Base-by-base conservation (phyloP, 1,140 invertebrate species). In the Stenopsyche tienmushanensis region DNA sequence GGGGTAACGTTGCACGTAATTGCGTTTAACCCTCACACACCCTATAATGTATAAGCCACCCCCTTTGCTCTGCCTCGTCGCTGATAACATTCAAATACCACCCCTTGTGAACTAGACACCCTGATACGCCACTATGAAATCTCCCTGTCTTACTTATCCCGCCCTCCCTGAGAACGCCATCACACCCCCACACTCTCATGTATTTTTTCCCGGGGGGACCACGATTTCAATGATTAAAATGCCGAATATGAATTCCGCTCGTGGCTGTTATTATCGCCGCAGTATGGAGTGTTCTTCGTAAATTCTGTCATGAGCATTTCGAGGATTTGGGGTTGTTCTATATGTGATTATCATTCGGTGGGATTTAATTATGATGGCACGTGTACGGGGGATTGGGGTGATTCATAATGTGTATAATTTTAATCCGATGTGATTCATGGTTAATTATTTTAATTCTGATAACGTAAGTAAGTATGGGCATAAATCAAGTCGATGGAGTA, bases 31-130 rank as follows among this genome's bases (percentile, higher is more conserved):
- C 34, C 63, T 23, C 41, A 58, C 63, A 50, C 62, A 52, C 62
- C 49, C 7, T 41, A 62, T n/a, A n/a, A n/a, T n/a, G n/a, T n/a
- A n/a, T 50, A 50, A 25, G 41, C 57, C 34, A 10, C 34, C 53
- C 42, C 21, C 49, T 20, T 18, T 8, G 57, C 44, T 34, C 65
- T 42, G 49, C 50, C 65, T 26, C 39, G 41, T 26, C 15, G 55
- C 66, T 64, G 66, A 68, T 68, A 68, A 68, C 62, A 54, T 68
- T 68, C 62, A 59, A 68, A 68, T 68, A 53, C 45, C 47, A 25
- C 26, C 60, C 62, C 34, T 49, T 15, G 39, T 13, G 53, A 24
- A 24, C 29, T 45, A 47, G 44, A 47, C 7, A 8, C 17, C 44
- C n/a, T n/a, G n/a, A n/a, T 13, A 47, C 18, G 17, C 44, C 44